These are phyloP conservation scores for Pasiphila rectangulata DNA, from an alignment of 2,888 invertebrate genomes.

Conservation along the genomic window DNA sequence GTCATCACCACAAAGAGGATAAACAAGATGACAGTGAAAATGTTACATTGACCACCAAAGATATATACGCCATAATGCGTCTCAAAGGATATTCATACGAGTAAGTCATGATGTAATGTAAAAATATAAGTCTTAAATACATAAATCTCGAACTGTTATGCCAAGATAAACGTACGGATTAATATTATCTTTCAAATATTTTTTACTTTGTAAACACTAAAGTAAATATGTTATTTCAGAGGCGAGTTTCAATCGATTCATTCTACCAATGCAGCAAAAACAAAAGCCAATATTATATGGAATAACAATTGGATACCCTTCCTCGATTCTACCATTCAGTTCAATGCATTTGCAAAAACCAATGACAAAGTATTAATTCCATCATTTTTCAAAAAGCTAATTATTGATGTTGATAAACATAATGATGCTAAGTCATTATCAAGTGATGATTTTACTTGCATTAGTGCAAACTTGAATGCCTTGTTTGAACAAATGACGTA, in stretches of 20 bases:
- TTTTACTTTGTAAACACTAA: too few relatives aligned
- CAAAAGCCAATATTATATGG: slow-evolving; percentile 38
- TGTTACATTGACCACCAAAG: slow-evolving; percentile 31
- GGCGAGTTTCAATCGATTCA: slow-evolving; percentile 40
- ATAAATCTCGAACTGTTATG: too few relatives aligned
- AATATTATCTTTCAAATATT: neutral
- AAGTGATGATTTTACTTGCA: slow-evolving; percentile 18
- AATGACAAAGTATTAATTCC: slow-evolving; percentile 38
- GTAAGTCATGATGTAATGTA: slow-evolving; percentile 38
- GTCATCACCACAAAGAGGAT: slow-evolving; percentile 5
- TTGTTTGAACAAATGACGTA: slow-evolving; percentile 34
- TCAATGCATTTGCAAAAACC: slow-evolving; percentile 35
- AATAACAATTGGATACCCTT: slow-evolving; percentile 41
- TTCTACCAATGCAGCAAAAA: slow-evolving; percentile 30
- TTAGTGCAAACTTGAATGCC: slow-evolving; percentile 28
- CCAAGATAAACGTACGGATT: too few relatives aligned
- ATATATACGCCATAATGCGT: slow-evolving; percentile 42
- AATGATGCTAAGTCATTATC: slow-evolving; percentile 2
- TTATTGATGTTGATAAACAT: slow-evolving; percentile 36
- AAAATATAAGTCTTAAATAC: too few relatives aligned
- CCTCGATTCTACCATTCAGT: slow-evolving; percentile 42
- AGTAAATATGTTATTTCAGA: slow-evolving; percentile 31
- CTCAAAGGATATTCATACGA: slow-evolving; percentile 39
- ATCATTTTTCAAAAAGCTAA: slow-evolving; percentile 34
- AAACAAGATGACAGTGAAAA: slow-evolving; percentile 25